Conservation (phyloP, 2,888 invertebrate species). For the Aplocera efformata region DNA sequence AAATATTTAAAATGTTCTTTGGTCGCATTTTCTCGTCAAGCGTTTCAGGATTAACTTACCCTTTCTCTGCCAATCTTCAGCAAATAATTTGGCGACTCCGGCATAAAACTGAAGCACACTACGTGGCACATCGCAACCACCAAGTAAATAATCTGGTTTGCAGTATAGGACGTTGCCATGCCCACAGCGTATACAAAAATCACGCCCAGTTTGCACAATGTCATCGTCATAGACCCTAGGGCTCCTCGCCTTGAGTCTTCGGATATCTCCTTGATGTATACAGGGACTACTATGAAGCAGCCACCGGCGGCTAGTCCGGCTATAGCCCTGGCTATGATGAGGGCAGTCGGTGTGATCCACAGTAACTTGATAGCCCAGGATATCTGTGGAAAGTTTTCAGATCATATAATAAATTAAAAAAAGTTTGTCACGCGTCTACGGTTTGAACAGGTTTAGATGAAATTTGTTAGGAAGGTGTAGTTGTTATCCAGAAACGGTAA, state of each 20-base stretch:
- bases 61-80: constrained; percentile 53
- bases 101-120: constrained; percentile 53
- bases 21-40: too few species aligned
- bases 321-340: constrained; percentile 48
- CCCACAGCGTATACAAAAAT: constrained; percentile 59
- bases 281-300: constrained; percentile 56
- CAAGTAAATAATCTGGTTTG: constrained; percentile 50
- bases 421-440: too few species aligned
- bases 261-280: constrained; percentile 58
- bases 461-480: too few species aligned
- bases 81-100: constrained; percentile 62
- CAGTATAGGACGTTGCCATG: constrained; percentile 43
- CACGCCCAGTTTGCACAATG: constrained; percentile 59
- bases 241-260: constrained; percentile 54
- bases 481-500: too few species aligned
- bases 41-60: too few species aligned
- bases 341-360: constrained; percentile 36
- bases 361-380: constrained; percentile 56
- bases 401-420: constrained; percentile 1
- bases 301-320: constrained; percentile 56
- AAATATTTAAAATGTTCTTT: too few species aligned
- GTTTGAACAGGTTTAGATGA: too few species aligned
- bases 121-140: constrained; percentile 43
- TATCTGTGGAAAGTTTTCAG: constrained; percentile 50
- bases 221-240: constrained; percentile 56